Evolutionary conservation across 2,888 invertebrate genomes (phyloP).

Genomic region (Aspidapion aeneum): DNA sequence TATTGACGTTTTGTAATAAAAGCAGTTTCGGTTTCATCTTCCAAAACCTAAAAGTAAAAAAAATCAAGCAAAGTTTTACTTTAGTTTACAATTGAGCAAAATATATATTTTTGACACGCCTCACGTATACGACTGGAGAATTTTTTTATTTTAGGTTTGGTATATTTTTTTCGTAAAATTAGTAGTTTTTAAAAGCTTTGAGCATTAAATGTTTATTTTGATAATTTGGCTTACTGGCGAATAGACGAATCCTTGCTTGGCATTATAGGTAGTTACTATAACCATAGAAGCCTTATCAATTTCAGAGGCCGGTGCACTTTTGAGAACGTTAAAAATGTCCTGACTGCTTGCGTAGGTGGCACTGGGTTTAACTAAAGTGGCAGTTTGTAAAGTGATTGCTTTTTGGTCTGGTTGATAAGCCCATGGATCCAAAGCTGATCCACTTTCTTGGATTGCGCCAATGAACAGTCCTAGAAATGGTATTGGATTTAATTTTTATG

Average conservation of each 20-base stretch:
- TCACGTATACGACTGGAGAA: no score
- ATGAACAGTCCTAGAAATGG: conserved; percentile 3
- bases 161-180: no score
- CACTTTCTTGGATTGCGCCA: conserved; percentile 13
- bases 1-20: conserved; percentile 8
- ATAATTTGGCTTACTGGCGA: no score
- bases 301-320: conserved; percentile 5
- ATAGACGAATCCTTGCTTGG: conserved; percentile 27
- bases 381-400: conserved; percentile 3
- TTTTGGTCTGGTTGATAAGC: conserved; percentile 11
- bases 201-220: no score
- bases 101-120: no score
- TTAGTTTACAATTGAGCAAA: no score
- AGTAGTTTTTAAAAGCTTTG: no score
- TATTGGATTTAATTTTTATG: no score
- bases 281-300: conserved; percentile 3
- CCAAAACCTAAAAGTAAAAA: conserved; percentile 1
- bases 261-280: conserved; percentile 17
- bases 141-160: no score
- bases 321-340: conserved; percentile 1
- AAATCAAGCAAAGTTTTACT: no score
- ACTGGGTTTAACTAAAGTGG: not conserved
- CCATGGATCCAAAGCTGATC: conserved; percentile 10
- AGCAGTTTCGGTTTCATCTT: conserved; percentile 2
- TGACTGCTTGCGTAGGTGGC: not conserved